Conservation (phyloP, 2,888 invertebrate genomes). For the Drosophila barbarae region DNA sequence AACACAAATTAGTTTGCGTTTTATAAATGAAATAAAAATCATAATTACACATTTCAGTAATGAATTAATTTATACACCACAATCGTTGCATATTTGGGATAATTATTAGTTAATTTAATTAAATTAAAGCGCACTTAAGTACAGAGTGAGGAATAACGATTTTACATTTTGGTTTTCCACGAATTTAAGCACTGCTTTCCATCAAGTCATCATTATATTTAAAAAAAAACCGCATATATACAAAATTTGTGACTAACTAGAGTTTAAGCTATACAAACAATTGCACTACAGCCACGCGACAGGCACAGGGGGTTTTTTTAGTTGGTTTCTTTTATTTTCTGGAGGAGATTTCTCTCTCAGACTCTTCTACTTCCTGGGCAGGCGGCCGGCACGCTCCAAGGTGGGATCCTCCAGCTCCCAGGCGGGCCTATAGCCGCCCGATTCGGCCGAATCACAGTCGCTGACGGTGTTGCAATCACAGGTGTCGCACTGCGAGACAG, state of each 20-base stretch:
- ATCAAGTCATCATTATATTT: slow-evolving; percentile 4
- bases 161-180: not conserved
- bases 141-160: not conserved
- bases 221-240: slow-evolving; percentile 15
- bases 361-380: slow-evolving; percentile 40
- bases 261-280: slow-evolving; percentile 15
- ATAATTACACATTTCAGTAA: not conserved
- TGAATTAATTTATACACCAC: not conserved
- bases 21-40: not conserved
- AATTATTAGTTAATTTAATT: not conserved
- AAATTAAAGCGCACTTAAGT: slow-evolving; percentile 2
- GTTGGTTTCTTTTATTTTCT: not conserved
- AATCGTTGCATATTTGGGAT: slow-evolving; percentile 2
- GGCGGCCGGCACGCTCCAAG: slow-evolving; percentile 77
- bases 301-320: slow-evolving; percentile 3
- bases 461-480: slow-evolving; percentile 4
- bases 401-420: slow-evolving; percentile 81
- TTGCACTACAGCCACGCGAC: slow-evolving; percentile 14
- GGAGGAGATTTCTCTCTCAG: slow-evolving; percentile 1
- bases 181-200: not conserved
- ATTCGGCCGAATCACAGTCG: slow-evolving; percentile 1
- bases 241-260: slow-evolving; percentile 30
- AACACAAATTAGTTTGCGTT: not conserved
- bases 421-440: slow-evolving; percentile 85
- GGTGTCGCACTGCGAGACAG: not conserved